phyloP scores from a whole-genome alignment of 1,140 invertebrate species.

The Ostrea edulis region DNA sequence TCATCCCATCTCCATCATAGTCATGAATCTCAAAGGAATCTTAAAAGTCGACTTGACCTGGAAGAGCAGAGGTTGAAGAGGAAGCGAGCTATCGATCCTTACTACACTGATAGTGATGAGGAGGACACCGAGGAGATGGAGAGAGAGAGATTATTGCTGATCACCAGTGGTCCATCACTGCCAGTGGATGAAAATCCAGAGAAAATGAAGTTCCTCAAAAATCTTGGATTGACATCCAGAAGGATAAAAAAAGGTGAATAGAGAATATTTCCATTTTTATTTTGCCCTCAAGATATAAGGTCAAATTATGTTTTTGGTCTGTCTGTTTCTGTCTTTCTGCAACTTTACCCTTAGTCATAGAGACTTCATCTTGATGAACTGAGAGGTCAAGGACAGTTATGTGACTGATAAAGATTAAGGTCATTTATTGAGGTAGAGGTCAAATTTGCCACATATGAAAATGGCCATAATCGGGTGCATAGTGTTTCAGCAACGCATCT shows the following conservation, averaged over 20 bases:
- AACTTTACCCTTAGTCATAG: no score
- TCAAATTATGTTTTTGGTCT: background rate
- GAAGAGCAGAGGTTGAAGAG: conserved; percentile 63
- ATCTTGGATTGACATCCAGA: conserved; percentile 69
- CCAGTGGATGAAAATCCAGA: conserved; percentile 65
- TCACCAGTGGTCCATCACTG: conserved; percentile 66
- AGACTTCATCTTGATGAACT: background rate
- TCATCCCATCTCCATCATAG: background rate
- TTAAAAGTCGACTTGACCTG: conserved; percentile 68
- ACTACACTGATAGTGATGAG: conserved; percentile 69
- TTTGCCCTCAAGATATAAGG: background rate
- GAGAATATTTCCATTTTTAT: no score
- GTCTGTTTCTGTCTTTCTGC: no score
- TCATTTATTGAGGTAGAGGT: background rate
- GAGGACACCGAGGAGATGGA: conserved; percentile 62
- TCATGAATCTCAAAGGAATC: conserved; percentile 39
- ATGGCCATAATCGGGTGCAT: background rate
- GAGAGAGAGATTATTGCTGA: conserved; percentile 63
- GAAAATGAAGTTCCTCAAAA: conserved; percentile 69
- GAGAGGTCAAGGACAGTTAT: background rate
- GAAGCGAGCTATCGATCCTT: conserved; percentile 56
- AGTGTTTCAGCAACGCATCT: background rate
- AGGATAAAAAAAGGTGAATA: conserved; percentile 70
- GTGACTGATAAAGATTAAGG: background rate
- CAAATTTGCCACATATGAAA: background rate